Conservation (phyloP, 2,888 invertebrate species). For the Pachliopta kotzebuea region DNA sequence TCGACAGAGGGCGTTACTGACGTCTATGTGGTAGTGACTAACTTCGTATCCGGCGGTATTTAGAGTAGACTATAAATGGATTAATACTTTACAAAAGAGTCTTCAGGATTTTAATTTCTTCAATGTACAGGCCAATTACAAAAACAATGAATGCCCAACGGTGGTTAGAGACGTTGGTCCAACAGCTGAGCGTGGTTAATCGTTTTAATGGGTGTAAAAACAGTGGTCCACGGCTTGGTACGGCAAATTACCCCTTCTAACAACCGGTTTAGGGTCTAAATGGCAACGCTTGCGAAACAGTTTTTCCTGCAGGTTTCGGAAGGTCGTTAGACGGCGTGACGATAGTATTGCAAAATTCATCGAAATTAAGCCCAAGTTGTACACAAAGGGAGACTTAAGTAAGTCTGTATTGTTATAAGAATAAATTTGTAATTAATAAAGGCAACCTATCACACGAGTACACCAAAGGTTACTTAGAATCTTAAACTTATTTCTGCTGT, state of each 20-base stretch:
- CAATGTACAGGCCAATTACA: too few relatives aligned
- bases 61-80: too few relatives aligned
- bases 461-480: too few relatives aligned
- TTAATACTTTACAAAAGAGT: too few relatives aligned
- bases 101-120: too few relatives aligned
- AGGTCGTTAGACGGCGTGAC: slow-evolving; percentile 62
- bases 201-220: slow-evolving; percentile 60
- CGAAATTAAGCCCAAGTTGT: slow-evolving; percentile 8
- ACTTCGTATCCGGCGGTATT: too few relatives aligned
- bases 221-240: slow-evolving; percentile 31
- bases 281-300: slow-evolving; percentile 48
- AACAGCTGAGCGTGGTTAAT: slow-evolving; percentile 62
- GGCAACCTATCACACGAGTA: too few relatives aligned
- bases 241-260: slow-evolving; percentile 38
- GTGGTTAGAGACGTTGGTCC: slow-evolving; percentile 45
- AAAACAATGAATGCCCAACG: slow-evolving; percentile 32
- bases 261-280: slow-evolving; percentile 38
- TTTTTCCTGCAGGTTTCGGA: slow-evolving; percentile 52
- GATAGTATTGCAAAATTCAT: slow-evolving; percentile 28
- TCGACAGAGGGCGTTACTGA: too few relatives aligned
- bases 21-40: too few relatives aligned
- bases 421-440: too few relatives aligned
- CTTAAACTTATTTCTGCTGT: too few relatives aligned
- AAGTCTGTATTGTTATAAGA: too few relatives aligned
- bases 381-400: slow-evolving; percentile 10